phyloP scores from a whole-genome alignment of 2,113 vertebrate genomes.

The Phaethornis superciliosus region DNA sequence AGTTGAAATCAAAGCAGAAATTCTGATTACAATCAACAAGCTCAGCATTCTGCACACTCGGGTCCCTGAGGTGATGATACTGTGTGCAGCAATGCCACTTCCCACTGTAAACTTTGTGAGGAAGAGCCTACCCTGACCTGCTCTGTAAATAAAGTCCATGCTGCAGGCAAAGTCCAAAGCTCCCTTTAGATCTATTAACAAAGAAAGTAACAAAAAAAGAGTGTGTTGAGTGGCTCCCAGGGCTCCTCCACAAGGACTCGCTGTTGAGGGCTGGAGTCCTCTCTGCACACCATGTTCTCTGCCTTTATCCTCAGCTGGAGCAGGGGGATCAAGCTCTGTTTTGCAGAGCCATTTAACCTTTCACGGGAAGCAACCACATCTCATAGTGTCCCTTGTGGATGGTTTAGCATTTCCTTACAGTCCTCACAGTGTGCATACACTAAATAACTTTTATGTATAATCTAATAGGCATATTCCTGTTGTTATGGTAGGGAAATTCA shows the following conservation, averaged over 20 bases:
- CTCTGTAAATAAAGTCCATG: not conserved
- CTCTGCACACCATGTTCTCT: not conserved
- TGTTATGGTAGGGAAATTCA: not conserved
- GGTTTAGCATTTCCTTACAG: not conserved
- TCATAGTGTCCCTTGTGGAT: not conserved
- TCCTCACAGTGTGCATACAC: not conserved
- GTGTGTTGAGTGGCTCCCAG: not conserved
- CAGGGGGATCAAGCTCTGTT: not conserved
- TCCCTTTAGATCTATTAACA: conserved; percentile 29
- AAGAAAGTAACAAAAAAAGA: conserved; percentile 20
- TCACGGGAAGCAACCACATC: not conserved
- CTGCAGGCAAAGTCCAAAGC: not conserved
- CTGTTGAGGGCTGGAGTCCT: not conserved
- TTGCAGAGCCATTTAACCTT: not conserved
- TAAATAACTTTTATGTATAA: not conserved
- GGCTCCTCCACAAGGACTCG: conserved; percentile 1
- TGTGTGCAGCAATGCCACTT: conserved; percentile 17
- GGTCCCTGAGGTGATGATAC: not conserved
- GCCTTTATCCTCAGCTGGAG: not conserved
- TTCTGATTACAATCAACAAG: not conserved
- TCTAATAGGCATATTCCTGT: not conserved
- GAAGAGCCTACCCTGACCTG: not conserved
- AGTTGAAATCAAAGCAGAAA: conserved; percentile 11
- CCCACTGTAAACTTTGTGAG: not conserved
- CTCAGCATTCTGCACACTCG: conserved; percentile 16